These are phyloP conservation scores for Albula goreensis DNA, from an alignment of 2,113 vertebrate genomes.

Conservation along the genomic window DNA sequence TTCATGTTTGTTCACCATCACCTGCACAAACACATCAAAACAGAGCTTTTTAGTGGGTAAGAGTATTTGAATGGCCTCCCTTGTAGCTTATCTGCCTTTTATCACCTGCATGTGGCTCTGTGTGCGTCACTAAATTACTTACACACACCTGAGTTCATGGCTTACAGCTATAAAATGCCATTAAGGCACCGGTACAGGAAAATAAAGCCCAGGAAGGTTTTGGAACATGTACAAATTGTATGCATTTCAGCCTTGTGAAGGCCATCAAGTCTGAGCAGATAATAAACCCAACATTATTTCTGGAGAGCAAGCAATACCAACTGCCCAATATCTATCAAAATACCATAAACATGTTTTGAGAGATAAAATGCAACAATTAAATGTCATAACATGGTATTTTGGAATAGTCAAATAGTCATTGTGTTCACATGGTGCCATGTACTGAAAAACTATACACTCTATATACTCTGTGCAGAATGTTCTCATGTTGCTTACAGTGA, in stretches of 20 bases:
- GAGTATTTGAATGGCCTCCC: neutral
- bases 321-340: no score
- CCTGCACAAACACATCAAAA: neutral
- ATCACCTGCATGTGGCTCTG: slow-evolving; percentile 1
- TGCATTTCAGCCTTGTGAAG: neutral
- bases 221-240: neutral
- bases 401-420: no score
- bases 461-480: no score
- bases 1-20: neutral
- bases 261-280: no score
- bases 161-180: neutral
- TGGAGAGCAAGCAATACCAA: no score
- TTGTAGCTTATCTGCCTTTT: slow-evolving; percentile 21
- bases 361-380: no score
- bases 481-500: no score
- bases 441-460: no score
- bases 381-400: no score
- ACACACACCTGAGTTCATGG: neutral
- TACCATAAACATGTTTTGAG: no score
- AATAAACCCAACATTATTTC: no score
- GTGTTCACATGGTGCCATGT: no score
- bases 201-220: neutral
- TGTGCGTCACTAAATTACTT: slow-evolving; percentile 5
- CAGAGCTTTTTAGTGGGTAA: slow-evolving; percentile 6
- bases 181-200: neutral